phyloP scores from a whole-genome alignment of 2,797 vertebrate species.

The Semaprochilodus insignis region DNA sequence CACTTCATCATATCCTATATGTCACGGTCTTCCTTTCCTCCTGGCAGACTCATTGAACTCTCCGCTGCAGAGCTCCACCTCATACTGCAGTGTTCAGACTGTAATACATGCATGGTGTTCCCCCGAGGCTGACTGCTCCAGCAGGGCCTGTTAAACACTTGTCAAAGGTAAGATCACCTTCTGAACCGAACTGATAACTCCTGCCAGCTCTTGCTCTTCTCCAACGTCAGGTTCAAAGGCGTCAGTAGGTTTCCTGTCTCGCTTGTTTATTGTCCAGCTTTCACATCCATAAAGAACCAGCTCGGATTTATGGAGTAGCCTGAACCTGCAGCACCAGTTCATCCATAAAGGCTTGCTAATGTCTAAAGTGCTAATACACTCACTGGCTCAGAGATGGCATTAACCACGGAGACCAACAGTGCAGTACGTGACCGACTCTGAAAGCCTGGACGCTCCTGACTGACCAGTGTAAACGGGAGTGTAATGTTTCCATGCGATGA shows the following conservation, averaged over 20 bases:
- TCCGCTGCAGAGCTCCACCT: not conserved
- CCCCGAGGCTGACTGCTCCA: not conserved
- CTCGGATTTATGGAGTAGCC: too few species aligned
- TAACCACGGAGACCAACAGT: not conserved
- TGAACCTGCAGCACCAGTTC: not conserved
- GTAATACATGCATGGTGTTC: not conserved
- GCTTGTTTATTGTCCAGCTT: too few species aligned
- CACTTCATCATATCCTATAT: not conserved
- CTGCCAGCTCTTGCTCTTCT: not conserved
- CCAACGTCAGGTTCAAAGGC: too few species aligned
- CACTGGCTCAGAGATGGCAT: not conserved
- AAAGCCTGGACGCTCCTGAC: not conserved
- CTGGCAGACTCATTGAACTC: slow-evolving; percentile 5
- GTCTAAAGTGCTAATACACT: not conserved
- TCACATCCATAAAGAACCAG: too few species aligned
- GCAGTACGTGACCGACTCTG: not conserved
- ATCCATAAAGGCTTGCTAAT: not conserved
- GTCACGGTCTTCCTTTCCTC: not conserved
- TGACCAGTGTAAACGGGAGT: not conserved
- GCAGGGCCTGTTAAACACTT: not conserved
- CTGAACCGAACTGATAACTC: not conserved
- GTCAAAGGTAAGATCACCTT: not conserved
- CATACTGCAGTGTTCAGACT: not conserved
- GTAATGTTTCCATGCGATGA: not conserved
- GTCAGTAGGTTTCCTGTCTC: too few species aligned